Evolutionary conservation across 2,797 vertebrate genomes (phyloP).

Genomic region (Tenualosa ilisha): DNA sequence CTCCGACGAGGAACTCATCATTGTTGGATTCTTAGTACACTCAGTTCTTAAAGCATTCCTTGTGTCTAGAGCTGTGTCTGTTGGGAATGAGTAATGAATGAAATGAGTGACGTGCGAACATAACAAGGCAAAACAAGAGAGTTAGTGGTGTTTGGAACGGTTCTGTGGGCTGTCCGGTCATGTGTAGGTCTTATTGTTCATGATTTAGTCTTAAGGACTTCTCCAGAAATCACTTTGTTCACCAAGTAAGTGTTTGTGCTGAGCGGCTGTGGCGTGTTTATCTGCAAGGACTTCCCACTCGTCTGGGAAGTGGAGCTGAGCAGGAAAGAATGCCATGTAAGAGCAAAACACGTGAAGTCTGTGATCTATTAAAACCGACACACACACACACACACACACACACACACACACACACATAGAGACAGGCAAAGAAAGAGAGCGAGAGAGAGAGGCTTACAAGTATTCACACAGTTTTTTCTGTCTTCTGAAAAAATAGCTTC

Average conservation of each 20-base stretch:
- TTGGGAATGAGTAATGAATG: not conserved
- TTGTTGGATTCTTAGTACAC: too few relatives aligned
- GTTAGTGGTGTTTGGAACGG: not conserved
- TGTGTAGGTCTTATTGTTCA: too few relatives aligned
- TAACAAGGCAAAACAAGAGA: not conserved
- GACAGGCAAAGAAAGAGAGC: not conserved
- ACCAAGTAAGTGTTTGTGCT: not conserved
- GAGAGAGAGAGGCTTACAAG: not conserved
- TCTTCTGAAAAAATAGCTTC: not conserved
- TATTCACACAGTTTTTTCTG: not conserved
- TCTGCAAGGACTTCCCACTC: conserved; percentile 19
- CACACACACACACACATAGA: conserved; percentile 22
- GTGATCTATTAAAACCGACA: conserved; percentile 43
- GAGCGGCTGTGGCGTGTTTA: conserved; percentile 3
- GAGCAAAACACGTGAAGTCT: conserved; percentile 40
- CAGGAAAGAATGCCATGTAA: conserved; percentile 39
- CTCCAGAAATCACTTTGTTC: not conserved
- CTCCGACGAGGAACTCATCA: not conserved
- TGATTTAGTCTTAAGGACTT: not conserved
- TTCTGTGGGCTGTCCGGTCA: not conserved
- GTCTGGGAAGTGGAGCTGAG: conserved; percentile 29
- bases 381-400: conserved; percentile 12
- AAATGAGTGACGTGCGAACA: not conserved
- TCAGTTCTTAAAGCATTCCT: not conserved
- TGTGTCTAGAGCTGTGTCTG: not conserved